Evolutionary conservation across 2,113 vertebrate genomes (phyloP).

Genomic region (Bubo blakistoni): DNA sequence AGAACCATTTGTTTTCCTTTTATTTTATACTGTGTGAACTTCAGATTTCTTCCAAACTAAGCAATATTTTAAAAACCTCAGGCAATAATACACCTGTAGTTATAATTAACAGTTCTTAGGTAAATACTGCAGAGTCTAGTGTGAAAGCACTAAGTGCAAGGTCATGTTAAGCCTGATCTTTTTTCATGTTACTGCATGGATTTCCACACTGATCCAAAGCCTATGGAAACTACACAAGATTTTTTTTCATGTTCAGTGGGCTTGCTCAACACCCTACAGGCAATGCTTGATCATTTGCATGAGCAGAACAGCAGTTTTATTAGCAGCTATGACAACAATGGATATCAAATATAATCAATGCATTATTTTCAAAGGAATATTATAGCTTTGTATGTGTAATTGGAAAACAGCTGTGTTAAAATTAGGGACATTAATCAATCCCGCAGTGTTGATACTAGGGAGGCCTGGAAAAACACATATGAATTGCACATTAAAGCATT

Average conservation of each 20-base stretch:
- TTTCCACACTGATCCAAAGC: neutral
- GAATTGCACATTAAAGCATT: neutral
- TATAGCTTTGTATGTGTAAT: neutral
- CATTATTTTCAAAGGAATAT: neutral
- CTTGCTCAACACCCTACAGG: neutral
- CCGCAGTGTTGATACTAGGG: neutral
- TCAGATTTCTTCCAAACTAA: neutral
- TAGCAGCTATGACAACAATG: neutral
- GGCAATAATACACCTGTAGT: neutral
- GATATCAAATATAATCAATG: neutral
- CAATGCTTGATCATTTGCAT: neutral
- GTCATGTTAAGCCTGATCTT: neutral
- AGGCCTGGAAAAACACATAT: neutral
- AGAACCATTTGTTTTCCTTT: neutral
- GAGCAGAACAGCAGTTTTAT: neutral
- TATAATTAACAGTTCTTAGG: neutral
- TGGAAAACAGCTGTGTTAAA: neutral
- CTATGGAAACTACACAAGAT: neutral
- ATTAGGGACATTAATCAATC: neutral
- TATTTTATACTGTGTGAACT: neutral
- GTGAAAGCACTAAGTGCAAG: neutral
- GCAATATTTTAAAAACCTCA: neutral
- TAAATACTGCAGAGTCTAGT: neutral
- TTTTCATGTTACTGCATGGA: neutral
- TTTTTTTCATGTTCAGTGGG: neutral